phyloP scores from a whole-genome alignment of 2,797 vertebrate species.

The Trematomus bernacchii region DNA sequence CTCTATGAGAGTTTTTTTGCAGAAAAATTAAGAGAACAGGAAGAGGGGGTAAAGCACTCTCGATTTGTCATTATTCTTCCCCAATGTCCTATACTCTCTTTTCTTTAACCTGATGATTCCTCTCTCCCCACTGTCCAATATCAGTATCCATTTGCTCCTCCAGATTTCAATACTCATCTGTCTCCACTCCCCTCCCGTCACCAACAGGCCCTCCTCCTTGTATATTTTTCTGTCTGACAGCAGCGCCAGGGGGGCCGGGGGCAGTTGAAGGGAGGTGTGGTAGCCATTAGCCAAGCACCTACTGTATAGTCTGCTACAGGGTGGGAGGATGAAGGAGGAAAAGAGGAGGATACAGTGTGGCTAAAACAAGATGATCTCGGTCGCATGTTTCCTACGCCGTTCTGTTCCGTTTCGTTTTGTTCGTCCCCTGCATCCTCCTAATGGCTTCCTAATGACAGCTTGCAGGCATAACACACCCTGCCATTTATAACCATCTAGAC shows the following conservation, averaged over 20 bases:
- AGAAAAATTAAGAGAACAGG: conserved; percentile 34
- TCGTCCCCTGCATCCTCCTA: conserved; percentile 77
- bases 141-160: conserved; percentile 45
- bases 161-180: conserved; percentile 58
- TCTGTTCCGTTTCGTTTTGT: conserved; percentile 65
- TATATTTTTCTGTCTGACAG: conserved; percentile 72
- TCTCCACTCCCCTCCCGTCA: conserved; percentile 60
- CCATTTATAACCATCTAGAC: conserved; percentile 80
- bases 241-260: conserved; percentile 52
- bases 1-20: conserved; percentile 10
- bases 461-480: conserved; percentile 79
- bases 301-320: conserved; percentile 76
- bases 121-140: conserved; percentile 29
- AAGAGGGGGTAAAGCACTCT: conserved; percentile 55
- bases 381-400: conserved; percentile 71
- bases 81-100: conserved; percentile 26
- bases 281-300: conserved; percentile 76
- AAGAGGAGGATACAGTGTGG: conserved; percentile 46
- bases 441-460: conserved; percentile 85
- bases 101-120: neutral
- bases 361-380: conserved; percentile 67
- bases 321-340: conserved; percentile 67
- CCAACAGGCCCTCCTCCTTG: conserved; percentile 43
- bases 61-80: conserved; percentile 49
- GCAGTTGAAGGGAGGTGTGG: conserved; percentile 81